Evolutionary conservation across 2,888 invertebrate species (phyloP), one percentile per base, ranked within the genome.

Genomic region (Proisotoma minuta): DNA sequence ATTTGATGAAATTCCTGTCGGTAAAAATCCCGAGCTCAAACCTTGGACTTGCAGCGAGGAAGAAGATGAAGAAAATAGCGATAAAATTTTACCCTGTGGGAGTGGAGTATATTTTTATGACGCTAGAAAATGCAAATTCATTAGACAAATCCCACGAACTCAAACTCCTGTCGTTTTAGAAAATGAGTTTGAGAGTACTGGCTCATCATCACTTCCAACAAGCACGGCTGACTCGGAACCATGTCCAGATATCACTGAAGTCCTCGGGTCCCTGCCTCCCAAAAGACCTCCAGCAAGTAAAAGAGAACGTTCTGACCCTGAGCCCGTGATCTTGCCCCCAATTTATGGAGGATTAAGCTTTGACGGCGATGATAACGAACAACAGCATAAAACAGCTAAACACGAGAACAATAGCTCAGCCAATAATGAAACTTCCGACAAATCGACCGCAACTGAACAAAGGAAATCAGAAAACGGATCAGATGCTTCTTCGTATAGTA

Each of bases 1-100:
- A 1, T 70, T 68, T 52, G 72, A 72, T 48, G 72, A 72, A 34
- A 60, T 66, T 2, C 72, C 72, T 3, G 68, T 68, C 3, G 72
- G 72, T 10, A 72, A 69, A 58, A 72, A 66, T 48, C 66, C 66
- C n/a, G 18, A 40, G 18, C 5, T 29, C 28, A 3, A 60, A 63
- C 5, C 60, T 12, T 43, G 15, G 3, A 2, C 3, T 18, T 3
- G 3, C n/a, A 27, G 18, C 10, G 43, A 43, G 4, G 60, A 57
- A 22, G 56, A 62, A 24, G 50, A 57, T 12, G 51, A 60, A 12
- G 60, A 68, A 47, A 39, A 49, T 23, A 59, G 53, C 23, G 51
- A 60, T 15, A 51, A 63, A 8, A 15, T 65, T 1, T 22, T 68
- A 8, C 72, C 72, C 0, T 57, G 47, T 8, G 57, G 58, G 18